Evolutionary conservation across 1,140 invertebrate genomes (phyloP), one percentile per base, ranked within the genome.

Genomic region (Bombyx mandarina): DNA sequence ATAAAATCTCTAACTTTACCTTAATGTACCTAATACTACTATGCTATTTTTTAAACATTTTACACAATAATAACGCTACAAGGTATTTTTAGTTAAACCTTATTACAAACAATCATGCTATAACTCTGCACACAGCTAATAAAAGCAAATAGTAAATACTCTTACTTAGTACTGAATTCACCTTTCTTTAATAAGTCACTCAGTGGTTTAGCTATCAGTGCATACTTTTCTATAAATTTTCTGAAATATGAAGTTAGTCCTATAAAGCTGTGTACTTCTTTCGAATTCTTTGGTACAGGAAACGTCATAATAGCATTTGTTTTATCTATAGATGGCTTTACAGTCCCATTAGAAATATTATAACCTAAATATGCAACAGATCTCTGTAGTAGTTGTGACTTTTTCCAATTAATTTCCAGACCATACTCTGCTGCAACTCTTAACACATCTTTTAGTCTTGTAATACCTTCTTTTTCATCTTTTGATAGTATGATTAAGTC

Each of bases 371-470:
- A 52, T 43, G 22, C 51, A 35, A 58, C 12, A 18, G 71, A 44
- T 58, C 47, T 8, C 64, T 57, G 7, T 78, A 82, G 43, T 60
- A 84, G 76, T 42, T 69, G 57, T 52, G 74, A 79, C 62, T 84
- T 86, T 51, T 78, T 75, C 67, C 65, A 63, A 22, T 77, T 78
- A 10, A 83, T 65, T 53, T 70, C 60, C 44, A 85, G 63, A 8
- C 71, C 77, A 64, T 76, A 75, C 6, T 78, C 57, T 3, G 54
- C 60, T 12, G 77, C 66, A 7, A 60, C 54, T 9, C 58, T 35
- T 10, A 82, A 56, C 43, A 78, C 71, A 50, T 55, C 47, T 56
- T 62, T 55, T 22, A 75, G 56, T 54, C 65, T 65, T 50, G 43
- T 12, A 10, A 70, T 9, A 9, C 53, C 65, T 10, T 69, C 57